Base-by-base conservation (phyloP, 2,888 invertebrate genomes). In the Melipona beecheii region DNA sequence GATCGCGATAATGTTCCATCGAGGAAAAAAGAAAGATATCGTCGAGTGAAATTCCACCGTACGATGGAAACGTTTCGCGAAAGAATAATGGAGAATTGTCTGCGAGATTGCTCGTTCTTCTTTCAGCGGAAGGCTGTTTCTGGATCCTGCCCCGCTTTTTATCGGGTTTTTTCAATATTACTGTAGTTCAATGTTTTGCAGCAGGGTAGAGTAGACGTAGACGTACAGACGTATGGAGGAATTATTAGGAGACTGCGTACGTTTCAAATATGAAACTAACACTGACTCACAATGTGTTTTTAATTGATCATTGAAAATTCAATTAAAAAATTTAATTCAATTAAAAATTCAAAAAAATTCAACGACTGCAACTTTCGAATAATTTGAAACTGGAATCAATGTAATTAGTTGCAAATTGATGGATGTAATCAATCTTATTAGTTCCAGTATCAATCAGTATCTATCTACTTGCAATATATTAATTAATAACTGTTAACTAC, bases 61-160 rank as follows among this genome's bases (percentile, higher is more conserved):
- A 56, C 13, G 60, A 6, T 5, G 24, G n/a, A 43, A 24, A 24
- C 13, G 68, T 15, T 43, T 9, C 43, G 54, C 21, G 75, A 68
- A 68, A 58, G 74, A 68, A 75, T 75, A 66, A 56, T 19, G 27
- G 68, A 31, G 21, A 17, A 58, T 49, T 68, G 56, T 56, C 21
- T 43, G 27, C 24, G 49, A 31, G 27, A 58, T 56, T 6, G 72
- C 11, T 49, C 4, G n/a, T 17, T 13, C 4, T 24, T 36, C 17
- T 71, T 58, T 49, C 21, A 24, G n/a, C 15, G 56, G 13, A 13
- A n/a, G 1, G 27, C 2, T 24, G 58, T 43, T 71, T 19, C 49
- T 27, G 27, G 27, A 49, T 24, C 31, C 11, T n/a, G 31, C 9
- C 31, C 4, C 15, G 24, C 60, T 15, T 17, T 17, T 24, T 60